Conservation (phyloP, 2,113 vertebrate species). For the Bubo bubo region DNA sequence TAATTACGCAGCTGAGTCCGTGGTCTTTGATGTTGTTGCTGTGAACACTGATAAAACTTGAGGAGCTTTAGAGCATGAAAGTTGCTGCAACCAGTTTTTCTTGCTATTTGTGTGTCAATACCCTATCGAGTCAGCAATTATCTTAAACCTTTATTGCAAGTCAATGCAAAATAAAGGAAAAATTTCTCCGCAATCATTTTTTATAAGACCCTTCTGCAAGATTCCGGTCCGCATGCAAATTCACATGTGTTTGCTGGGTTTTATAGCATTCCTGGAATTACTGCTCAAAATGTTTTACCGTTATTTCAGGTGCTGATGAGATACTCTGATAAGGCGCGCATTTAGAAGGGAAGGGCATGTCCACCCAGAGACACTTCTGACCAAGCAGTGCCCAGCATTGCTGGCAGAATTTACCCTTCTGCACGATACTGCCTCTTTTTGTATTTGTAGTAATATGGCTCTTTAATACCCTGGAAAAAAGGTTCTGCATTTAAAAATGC, state of each 20-base stretch:
- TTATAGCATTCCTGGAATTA: not conserved
- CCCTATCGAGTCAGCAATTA: not conserved
- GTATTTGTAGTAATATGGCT: not conserved
- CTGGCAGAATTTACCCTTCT: not conserved
- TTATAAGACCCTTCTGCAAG: not conserved
- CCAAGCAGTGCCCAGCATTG: rapidly evolving
- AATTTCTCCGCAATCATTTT: not conserved
- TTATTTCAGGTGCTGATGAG: not conserved
- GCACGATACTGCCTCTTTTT: not conserved
- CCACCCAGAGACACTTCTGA: not conserved
- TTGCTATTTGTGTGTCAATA: not conserved
- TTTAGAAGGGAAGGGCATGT: not conserved
- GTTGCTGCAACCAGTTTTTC: not conserved
- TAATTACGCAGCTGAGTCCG: not conserved
- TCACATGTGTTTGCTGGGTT: not conserved
- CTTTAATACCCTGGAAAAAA: not conserved
- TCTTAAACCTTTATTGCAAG: not conserved
- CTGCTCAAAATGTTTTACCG: not conserved
- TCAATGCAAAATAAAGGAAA: not conserved
- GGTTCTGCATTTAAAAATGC: constrained; percentile 5
- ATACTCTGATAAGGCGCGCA: not conserved
- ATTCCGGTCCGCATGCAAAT: not conserved
- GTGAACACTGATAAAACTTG: constrained; percentile 31
- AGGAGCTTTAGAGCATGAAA: constrained; percentile 1
- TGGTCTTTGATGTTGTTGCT: constrained; percentile 19